These are phyloP conservation scores for Gila orcuttii DNA, from an alignment of 2,113 vertebrate species.

Conservation along the genomic window DNA sequence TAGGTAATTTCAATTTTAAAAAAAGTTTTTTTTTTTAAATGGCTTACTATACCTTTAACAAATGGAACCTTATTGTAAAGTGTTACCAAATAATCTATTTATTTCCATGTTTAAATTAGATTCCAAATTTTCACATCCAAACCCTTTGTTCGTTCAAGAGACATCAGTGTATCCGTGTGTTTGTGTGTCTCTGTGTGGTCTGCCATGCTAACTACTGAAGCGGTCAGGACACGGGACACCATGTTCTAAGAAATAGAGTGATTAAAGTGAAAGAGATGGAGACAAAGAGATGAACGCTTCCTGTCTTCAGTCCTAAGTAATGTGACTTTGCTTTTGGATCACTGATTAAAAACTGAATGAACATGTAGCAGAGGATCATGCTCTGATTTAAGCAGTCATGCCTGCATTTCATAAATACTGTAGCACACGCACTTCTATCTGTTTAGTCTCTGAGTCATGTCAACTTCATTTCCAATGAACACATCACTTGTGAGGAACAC, in stretches of 20 bases:
- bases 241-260: slow-evolving; percentile 36
- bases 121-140: background rate
- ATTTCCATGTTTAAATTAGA: background rate
- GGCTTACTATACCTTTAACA: too few relatives aligned
- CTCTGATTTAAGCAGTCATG: slow-evolving; percentile 29
- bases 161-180: background rate
- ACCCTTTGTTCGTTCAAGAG: background rate
- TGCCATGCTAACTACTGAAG: slow-evolving; percentile 8
- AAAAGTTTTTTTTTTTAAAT: too few relatives aligned
- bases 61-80: too few relatives aligned
- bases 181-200: background rate
- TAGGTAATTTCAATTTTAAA: too few relatives aligned
- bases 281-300: background rate
- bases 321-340: slow-evolving; percentile 52
- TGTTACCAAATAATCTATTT: too few relatives aligned
- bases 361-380: slow-evolving; percentile 15
- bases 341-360: slow-evolving; percentile 52
- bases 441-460: slow-evolving; percentile 7
- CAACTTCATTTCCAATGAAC: background rate
- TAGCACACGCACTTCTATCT: background rate
- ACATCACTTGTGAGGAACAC: background rate
- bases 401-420: slow-evolving; percentile 35
- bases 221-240: background rate
- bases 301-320: background rate
- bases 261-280: background rate